phyloP scores from a whole-genome alignment of 2,797 vertebrate genomes.

The Hipposideros larvatus region DNA sequence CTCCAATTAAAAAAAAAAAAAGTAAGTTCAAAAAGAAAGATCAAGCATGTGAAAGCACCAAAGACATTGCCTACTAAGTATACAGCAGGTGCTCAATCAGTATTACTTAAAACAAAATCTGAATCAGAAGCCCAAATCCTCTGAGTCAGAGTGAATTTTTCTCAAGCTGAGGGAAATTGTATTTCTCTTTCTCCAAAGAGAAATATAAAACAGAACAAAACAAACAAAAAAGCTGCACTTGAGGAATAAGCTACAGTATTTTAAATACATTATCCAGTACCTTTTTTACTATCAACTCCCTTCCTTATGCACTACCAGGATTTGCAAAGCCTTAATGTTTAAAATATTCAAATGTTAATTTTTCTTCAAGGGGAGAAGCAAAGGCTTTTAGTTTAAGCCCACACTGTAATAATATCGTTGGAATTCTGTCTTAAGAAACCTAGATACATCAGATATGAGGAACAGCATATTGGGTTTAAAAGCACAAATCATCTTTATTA shows the following conservation, averaged over 20 bases:
- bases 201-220: not conserved
- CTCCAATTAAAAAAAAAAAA: no score
- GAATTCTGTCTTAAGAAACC: not conserved
- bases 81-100: accelerated
- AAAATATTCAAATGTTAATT: not conserved
- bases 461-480: not conserved
- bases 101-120: no score
- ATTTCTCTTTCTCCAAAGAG: not conserved
- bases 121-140: not conserved
- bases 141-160: not conserved
- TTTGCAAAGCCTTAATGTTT: not conserved
- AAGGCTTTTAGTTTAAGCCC: not conserved
- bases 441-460: no score
- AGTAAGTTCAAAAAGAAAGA: not conserved
- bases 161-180: not conserved
- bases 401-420: accelerated
- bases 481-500: accelerated
- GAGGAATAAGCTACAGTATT: not conserved
- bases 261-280: not conserved
- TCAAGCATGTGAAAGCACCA: no score
- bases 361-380: not conserved
- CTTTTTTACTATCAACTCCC: not conserved
- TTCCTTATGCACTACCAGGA: accelerated
- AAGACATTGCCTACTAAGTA: accelerated
- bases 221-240: not conserved